Evolutionary conservation across 1,140 invertebrate species (phyloP).

Genomic region (Nomia melanderi): DNA sequence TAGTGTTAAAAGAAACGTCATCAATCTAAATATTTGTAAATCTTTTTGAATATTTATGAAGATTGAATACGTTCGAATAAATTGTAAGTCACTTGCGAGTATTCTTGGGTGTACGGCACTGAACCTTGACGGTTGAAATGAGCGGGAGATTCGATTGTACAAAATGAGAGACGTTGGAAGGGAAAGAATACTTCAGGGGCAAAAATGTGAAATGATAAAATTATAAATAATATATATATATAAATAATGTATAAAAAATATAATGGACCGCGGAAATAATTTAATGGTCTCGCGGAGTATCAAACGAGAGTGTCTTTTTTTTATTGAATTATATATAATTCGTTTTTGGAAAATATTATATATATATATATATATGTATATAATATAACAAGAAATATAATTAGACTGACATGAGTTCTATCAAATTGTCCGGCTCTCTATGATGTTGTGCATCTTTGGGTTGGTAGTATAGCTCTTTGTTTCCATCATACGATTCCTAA

Average conservation of each 20-base stretch:
- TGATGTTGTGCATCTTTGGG: conserved; percentile 73
- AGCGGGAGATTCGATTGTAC: neutral
- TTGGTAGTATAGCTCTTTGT: conserved; percentile 63
- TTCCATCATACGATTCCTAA: conserved; percentile 52
- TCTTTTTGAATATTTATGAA: too few species aligned
- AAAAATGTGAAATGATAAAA: neutral
- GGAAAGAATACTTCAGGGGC: neutral
- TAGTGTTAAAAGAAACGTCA: neutral
- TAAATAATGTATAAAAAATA: neutral
- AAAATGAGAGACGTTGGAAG: neutral
- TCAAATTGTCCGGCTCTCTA: conserved; percentile 75
- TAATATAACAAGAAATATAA: conserved; percentile 80
- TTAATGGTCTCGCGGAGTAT: conserved; percentile 61
- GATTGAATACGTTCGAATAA: too few species aligned
- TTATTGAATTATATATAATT: conserved; percentile 80
- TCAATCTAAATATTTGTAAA: neutral
- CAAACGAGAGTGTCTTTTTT: conserved; percentile 74
- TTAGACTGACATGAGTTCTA: conserved; percentile 79
- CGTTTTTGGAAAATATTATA: conserved; percentile 79
- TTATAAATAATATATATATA: neutral
- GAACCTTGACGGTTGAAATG: neutral
- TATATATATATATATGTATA: conserved; percentile 77
- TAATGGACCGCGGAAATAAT: conserved; percentile 32
- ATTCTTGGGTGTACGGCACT: neutral
- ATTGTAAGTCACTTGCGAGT: neutral